These are phyloP conservation scores for Myxocyprinus asiaticus DNA, from an alignment of 2,113 vertebrate genomes.

Conservation along the genomic window DNA sequence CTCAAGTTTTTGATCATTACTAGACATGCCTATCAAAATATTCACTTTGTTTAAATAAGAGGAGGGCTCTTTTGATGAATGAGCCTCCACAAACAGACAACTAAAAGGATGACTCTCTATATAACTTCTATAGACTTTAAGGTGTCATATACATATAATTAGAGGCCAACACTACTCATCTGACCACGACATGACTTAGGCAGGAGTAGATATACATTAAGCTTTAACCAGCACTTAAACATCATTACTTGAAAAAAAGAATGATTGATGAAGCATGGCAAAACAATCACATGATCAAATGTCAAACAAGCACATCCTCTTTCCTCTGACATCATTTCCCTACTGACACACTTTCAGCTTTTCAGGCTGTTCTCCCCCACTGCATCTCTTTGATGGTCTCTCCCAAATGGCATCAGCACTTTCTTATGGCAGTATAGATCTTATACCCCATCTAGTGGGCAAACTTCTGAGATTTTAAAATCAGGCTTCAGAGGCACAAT, in stretches of 20 bases:
- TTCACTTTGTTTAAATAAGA: no score
- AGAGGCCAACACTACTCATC: no score
- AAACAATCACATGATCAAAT: no score
- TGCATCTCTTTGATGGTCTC: conserved; percentile 32
- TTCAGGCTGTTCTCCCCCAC: neutral
- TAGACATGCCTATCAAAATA: no score
- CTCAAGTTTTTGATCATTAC: conserved; percentile 11
- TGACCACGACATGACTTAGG: neutral
- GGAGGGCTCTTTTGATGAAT: no score
- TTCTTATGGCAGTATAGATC: conserved; percentile 22
- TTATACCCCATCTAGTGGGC: conserved; percentile 48
- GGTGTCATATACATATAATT: no score
- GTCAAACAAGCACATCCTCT: neutral
- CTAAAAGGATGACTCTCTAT: neutral
- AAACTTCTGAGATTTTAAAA: neutral
- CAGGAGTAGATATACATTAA: neutral
- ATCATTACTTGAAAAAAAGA: neutral
- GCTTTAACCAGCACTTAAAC: neutral
- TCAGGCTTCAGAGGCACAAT: neutral
- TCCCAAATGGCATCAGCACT: conserved; percentile 12
- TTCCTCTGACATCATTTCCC: neutral
- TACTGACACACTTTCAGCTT: conserved; percentile 54
- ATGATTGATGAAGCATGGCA: no score
- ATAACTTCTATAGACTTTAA: no score
- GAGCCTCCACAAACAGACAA: neutral